Evolutionary conservation across 2,888 invertebrate genomes (phyloP), one percentile per base, ranked within the genome.

Genomic region (Cheilosia soror): DNA sequence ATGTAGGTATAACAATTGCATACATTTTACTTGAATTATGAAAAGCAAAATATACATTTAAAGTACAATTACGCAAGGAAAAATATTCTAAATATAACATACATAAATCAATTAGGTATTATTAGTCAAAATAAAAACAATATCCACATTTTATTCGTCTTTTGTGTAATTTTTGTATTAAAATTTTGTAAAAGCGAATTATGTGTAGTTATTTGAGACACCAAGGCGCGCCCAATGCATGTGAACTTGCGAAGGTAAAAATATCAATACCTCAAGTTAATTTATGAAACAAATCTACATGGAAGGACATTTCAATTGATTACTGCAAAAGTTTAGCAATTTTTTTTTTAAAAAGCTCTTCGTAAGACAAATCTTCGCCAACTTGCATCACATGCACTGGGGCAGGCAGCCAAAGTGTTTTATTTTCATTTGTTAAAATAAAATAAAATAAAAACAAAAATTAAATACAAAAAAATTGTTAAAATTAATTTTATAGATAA

Each of bases 401-500:
- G 4, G 11, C 13, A 13, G 25, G 7, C 11, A 51, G 15, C 11
- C 37, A 37, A 15, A 47, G 47, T 47, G 47, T 47, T 47, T 47
- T 7, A 47, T 7, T 47, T 20, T 47, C 20, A 20, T 47, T 47
- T 44, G 44, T 44, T 44, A 6, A 33, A 15, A n/a, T n/a, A n/a
- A n/a, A n/a, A n/a, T n/a, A n/a, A 20, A 47, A 44, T 44, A 7
- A n/a, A 42, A 6, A 6, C 2, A 40, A 11, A 5, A n/a, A 44
- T 20, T 20, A 20, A 20, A 20, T 2, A 42, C 11, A 42, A 42
- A n/a, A n/a, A 42, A 44, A 57, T 15, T 51, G 37, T 57, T 57
- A 37, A 57, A 37, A 20, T 15, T 57, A 37, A 27, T 57, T 57
- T 37, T 37, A 37, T 57, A 33, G 33, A 33, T 57, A 57, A 31